phyloP scores from a whole-genome alignment of 2,888 invertebrate species.

The Calameuta filiformis region DNA sequence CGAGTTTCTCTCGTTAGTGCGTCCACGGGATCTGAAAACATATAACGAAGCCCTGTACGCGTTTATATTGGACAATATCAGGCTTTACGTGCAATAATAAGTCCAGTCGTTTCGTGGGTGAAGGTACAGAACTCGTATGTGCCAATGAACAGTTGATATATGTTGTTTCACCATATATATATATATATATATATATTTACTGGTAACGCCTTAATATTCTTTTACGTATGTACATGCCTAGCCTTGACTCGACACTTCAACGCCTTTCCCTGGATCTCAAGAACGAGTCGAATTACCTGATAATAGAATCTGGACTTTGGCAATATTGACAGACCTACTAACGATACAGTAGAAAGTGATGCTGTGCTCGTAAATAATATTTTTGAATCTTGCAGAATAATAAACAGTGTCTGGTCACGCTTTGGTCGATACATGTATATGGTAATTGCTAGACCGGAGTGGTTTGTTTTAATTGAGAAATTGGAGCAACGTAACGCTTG shows the following conservation, averaged over 20 bases:
- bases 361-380: not conserved
- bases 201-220: conserved; percentile 29
- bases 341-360: not conserved
- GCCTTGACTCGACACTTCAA: conserved; percentile 29
- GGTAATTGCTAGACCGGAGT: not conserved
- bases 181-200: not conserved
- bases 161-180: not conserved
- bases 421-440: not conserved
- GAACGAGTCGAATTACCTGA: conserved; percentile 24
- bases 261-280: conserved; percentile 33
- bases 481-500: not conserved
- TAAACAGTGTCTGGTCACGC: not conserved
- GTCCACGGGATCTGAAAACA: not conserved
- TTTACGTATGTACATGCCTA: conserved; percentile 9
- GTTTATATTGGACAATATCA: not conserved
- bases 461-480: not conserved
- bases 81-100: not conserved
- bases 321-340: not conserved
- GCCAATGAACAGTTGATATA: not conserved
- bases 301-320: conserved; percentile 31
- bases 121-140: not conserved
- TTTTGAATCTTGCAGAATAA: not conserved
- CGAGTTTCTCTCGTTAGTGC: not conserved
- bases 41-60: not conserved
- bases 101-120: not conserved